Evolutionary conservation across 2,888 invertebrate genomes (phyloP).

Genomic region (Actias luna): DNA sequence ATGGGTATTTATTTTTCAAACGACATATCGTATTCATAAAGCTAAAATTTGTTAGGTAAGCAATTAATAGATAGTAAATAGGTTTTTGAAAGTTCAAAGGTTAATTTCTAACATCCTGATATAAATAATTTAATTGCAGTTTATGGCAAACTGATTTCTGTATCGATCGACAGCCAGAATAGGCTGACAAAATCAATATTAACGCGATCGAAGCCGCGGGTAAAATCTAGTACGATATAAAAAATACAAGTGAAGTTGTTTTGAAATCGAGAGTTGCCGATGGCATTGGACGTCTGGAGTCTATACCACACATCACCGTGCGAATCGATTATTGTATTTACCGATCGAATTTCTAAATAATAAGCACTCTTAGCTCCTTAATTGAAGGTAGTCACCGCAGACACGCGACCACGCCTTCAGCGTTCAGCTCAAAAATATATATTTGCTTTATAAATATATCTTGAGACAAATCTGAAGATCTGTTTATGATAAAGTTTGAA

Average conservation of each 20-base stretch:
- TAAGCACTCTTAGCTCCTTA: slow-evolving; percentile 62
- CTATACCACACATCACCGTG: slow-evolving; percentile 59
- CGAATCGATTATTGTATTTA: slow-evolving; percentile 69
- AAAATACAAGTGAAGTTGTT: not conserved
- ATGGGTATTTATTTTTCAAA: too few species aligned
- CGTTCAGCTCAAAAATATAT: slow-evolving; percentile 17
- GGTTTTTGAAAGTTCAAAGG: too few species aligned
- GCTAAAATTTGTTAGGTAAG: too few species aligned
- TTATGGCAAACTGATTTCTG: too few species aligned
- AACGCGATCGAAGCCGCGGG: too few species aligned
- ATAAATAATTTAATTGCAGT: too few species aligned
- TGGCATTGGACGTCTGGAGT: slow-evolving; percentile 26
- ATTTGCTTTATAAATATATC: not conserved
- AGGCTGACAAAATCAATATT: too few species aligned
- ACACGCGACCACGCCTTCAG: slow-evolving; percentile 49
- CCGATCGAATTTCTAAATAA: slow-evolving; percentile 69
- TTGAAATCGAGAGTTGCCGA: slow-evolving; percentile 37
- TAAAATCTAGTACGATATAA: not conserved
- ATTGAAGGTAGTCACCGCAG: slow-evolving; percentile 64
- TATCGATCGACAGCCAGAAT: too few species aligned
- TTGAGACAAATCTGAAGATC: slow-evolving; percentile 37
- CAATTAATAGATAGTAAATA: too few species aligned
- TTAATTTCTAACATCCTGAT: too few species aligned
- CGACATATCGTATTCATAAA: too few species aligned
- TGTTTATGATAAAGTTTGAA: not conserved